phyloP scores from a whole-genome alignment of 53 echinoderm and acorn worm genomes.

The Paelopatides confundens region DNA sequence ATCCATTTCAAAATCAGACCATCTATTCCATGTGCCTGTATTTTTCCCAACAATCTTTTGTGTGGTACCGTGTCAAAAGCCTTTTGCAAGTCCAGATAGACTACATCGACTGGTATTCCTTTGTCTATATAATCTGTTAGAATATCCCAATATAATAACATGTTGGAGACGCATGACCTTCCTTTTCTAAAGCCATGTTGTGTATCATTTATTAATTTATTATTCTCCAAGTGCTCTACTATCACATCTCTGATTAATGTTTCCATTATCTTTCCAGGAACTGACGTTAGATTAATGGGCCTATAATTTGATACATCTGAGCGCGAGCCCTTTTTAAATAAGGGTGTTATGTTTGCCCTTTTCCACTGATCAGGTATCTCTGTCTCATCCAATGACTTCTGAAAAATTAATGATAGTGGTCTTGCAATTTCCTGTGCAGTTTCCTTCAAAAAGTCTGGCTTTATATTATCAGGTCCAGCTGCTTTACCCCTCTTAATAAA shows the following conservation, averaged over 20 bases:
- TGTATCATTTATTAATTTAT: not conserved
- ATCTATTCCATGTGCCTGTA: not conserved
- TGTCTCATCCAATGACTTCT: not conserved
- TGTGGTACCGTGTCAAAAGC: not conserved
- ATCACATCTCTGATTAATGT: not conserved
- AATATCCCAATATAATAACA: slow-evolving; percentile 2
- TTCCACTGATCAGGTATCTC: not conserved
- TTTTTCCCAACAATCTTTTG: not conserved
- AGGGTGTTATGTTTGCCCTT: slow-evolving; percentile 12
- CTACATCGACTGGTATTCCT: not conserved
- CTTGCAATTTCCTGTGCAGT: slow-evolving; percentile 17
- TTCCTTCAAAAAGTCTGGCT: not conserved
- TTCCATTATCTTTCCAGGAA: slow-evolving; percentile 16
- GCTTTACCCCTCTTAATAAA: not conserved
- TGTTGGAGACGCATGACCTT: slow-evolving; percentile 4
- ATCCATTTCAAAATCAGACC: not conserved
- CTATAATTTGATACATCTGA: slow-evolving; percentile 7
- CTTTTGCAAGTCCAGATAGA: not conserved
- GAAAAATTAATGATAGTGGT: not conserved
- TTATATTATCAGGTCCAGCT: not conserved
- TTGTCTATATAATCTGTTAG: not conserved
- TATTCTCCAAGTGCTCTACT: not conserved
- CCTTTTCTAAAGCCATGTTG: slow-evolving; percentile 17
- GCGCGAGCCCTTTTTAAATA: not conserved
- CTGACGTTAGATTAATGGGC: not conserved